Percentiles rank a stretch among this genome's conserved stretches.
phyloP scores from a whole-genome alignment of 1,140 invertebrate species.

The Euborellia annulipes region DNA sequence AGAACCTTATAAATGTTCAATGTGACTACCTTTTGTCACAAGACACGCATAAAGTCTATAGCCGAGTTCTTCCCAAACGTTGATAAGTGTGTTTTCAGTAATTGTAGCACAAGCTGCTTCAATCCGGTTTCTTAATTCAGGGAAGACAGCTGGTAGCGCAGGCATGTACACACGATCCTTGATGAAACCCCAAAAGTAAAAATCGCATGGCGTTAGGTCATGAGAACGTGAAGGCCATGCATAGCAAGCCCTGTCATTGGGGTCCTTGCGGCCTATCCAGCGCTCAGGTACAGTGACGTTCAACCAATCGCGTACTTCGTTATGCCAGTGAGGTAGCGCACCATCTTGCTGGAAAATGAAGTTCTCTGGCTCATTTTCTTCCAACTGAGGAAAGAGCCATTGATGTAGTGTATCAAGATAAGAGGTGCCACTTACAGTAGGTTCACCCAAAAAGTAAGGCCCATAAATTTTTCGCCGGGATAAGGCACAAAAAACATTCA shows the following conservation, averaged over 20 bases:
- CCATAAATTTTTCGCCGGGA: too few relatives aligned
- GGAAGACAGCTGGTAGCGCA: slow-evolving; percentile 1
- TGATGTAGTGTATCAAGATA: slow-evolving; percentile 1
- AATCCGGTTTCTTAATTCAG: too few relatives aligned
- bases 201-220: slow-evolving; percentile 18
- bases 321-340: slow-evolving; percentile 22
- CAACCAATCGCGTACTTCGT: slow-evolving; percentile 19
- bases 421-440: background rate
- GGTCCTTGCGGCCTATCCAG: slow-evolving; percentile 18
- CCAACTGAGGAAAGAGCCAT: slow-evolving; percentile 4
- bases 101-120: too few relatives aligned
- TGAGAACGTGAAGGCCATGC: slow-evolving; percentile 16
- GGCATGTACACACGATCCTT: slow-evolving; percentile 13
- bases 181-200: slow-evolving; percentile 21
- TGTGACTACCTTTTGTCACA: too few relatives aligned
- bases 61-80: too few relatives aligned
- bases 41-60: too few relatives aligned
- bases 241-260: background rate
- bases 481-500: too few relatives aligned
- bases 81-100: too few relatives aligned
- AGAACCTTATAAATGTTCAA: too few relatives aligned
- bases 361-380: slow-evolving; percentile 2
- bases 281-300: slow-evolving; percentile 19
- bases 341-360: slow-evolving; percentile 26
- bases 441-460: too few relatives aligned